A percentile compares a stretch with the other conserved stretches of the same genome.
These are phyloP conservation scores for Drosophila affinis DNA, from an alignment of 2,888 invertebrate genomes.

Conservation along the genomic window DNA sequence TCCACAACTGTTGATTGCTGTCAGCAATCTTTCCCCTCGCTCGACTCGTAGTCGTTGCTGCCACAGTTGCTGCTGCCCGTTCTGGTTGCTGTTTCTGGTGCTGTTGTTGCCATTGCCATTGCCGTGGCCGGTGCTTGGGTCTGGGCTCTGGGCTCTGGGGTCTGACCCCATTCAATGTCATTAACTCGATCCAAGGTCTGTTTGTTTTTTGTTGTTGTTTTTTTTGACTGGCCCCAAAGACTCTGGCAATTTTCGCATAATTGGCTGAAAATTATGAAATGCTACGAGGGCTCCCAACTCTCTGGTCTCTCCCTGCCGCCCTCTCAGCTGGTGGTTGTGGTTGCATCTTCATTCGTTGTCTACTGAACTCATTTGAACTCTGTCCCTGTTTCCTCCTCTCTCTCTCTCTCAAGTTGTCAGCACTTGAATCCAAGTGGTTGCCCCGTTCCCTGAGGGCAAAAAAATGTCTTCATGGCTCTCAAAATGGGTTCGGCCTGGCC, in stretches of 20 bases:
- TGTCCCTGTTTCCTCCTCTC: background rate
- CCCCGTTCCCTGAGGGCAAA: conserved; percentile 28
- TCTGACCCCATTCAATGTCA: conserved; percentile 79
- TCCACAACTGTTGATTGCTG: conserved; percentile 60
- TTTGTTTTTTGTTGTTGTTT: conserved; percentile 48
- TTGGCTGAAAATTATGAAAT: conserved; percentile 70
- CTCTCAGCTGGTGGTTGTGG: conserved; percentile 1
- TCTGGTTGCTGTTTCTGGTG: conserved; percentile 15
- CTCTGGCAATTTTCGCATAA: conserved; percentile 67
- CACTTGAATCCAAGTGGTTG: conserved; percentile 27
- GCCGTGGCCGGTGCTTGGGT: conserved; percentile 2
- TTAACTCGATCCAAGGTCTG: conserved; percentile 76
- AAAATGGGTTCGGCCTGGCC: background rate
- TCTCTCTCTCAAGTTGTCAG: background rate
- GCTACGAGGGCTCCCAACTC: conserved; percentile 43
- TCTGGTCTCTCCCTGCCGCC: background rate
- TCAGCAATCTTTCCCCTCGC: conserved; percentile 60
- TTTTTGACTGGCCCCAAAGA: conserved; percentile 36
- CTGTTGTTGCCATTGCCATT: conserved; percentile 15
- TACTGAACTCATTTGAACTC: conserved; percentile 60
- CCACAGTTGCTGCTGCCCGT: conserved; percentile 14
- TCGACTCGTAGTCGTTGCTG: conserved; percentile 17
- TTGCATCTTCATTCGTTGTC: conserved; percentile 30
- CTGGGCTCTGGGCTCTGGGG: conserved; percentile 10
- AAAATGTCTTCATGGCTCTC: conserved; percentile 37